A percentile compares a stretch with the other conserved stretches of the same genome.
Conservation (phyloP, 2,113 vertebrate genomes). For the Actenoides hombroni region DNA sequence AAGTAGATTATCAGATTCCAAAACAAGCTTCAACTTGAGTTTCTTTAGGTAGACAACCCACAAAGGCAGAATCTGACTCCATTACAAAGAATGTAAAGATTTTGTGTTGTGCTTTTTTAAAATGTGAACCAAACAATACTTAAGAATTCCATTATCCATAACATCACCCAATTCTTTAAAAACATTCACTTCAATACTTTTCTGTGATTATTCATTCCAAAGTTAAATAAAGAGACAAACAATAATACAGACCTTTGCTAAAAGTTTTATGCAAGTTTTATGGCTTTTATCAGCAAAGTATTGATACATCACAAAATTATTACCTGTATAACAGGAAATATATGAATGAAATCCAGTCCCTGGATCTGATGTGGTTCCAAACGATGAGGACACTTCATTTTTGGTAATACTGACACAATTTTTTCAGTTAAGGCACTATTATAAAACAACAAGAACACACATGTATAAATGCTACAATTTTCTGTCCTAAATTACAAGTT, state of each 20-base stretch:
- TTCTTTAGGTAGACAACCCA: not conserved
- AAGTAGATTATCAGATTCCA: not conserved
- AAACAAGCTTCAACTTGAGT: not conserved
- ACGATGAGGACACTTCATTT: constrained; percentile 96
- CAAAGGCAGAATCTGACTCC: not conserved
- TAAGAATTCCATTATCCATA: not conserved
- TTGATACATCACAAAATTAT: not conserved
- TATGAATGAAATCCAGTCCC: constrained; percentile 97
- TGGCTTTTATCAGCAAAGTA: not conserved
- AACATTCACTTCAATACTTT: not conserved
- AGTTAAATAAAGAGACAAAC: not conserved
- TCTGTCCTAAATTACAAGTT: not conserved
- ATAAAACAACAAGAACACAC: not conserved
- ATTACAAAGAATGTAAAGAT: not conserved
- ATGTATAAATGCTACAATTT: not conserved
- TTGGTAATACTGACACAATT: constrained; percentile 95
- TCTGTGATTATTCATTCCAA: not conserved
- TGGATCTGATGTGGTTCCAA: constrained; percentile 98
- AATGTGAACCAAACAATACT: not conserved
- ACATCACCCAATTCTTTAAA: not conserved
- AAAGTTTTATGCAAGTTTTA: not conserved
- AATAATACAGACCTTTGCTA: not conserved
- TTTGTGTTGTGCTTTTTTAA: not conserved
- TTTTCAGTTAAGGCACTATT: constrained; percentile 96
- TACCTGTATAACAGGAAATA: constrained; percentile 97